Conservation (phyloP, 1,140 invertebrate genomes). For the Drosophila varians region DNA sequence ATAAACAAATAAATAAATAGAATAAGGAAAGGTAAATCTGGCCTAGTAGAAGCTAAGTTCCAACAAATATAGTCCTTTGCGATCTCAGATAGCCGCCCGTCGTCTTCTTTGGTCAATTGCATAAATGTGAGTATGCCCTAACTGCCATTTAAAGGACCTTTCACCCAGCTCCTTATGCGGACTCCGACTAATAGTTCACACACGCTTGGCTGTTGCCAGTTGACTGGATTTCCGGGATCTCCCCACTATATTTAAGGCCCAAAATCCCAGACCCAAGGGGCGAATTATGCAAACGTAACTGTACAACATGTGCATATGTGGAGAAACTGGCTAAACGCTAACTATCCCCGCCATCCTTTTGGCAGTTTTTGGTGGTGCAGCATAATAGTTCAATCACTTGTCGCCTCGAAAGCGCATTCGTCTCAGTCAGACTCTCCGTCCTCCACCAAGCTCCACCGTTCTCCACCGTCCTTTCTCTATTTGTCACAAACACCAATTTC, state of each 20-base stretch:
- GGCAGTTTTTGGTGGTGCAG: constrained; percentile 41
- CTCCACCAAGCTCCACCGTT: too few species aligned
- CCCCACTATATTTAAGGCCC: not conserved
- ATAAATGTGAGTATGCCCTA: too few species aligned
- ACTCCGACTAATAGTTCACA: constrained; percentile 39
- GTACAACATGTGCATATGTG: constrained; percentile 59
- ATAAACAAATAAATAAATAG: too few species aligned
- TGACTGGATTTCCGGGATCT: not conserved
- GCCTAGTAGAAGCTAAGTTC: too few species aligned
- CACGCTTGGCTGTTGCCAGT: constrained; percentile 4
- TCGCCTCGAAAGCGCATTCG: constrained; percentile 53
- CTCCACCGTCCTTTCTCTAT: constrained; percentile 68
- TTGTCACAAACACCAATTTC: constrained; percentile 82
- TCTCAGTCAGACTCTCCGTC: constrained; percentile 12
- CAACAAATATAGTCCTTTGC: too few species aligned
- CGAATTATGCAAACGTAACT: constrained; percentile 40
- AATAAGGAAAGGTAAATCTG: too few species aligned
- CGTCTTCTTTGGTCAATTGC: not conserved
- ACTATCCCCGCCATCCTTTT: constrained; percentile 46
- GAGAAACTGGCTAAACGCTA: constrained; percentile 28
- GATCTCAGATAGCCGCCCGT: not conserved
- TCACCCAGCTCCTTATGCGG: constrained; percentile 9
- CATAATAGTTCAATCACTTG: constrained; percentile 80
- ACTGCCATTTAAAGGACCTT: constrained; percentile 22
- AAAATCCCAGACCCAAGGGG: not conserved